Evolutionary conservation across 1,140 invertebrate genomes (phyloP).

Genomic region (Tyrophagus putrescentiae): DNA sequence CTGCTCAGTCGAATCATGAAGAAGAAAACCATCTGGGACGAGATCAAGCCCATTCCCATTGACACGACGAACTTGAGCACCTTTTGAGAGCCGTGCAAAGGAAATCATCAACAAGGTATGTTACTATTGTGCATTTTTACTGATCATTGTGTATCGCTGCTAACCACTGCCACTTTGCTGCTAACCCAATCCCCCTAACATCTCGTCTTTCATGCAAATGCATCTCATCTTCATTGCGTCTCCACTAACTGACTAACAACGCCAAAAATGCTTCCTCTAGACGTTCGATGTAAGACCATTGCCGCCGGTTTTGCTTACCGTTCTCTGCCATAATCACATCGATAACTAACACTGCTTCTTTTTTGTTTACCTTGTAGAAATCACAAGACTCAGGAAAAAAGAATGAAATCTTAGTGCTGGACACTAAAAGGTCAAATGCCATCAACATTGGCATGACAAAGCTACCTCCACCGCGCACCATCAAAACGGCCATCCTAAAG

Average conservation of each 20-base stretch:
- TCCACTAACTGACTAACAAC: neutral
- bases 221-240: neutral
- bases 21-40: slow-evolving; percentile 83
- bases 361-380: slow-evolving; percentile 23
- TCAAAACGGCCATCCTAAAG: slow-evolving; percentile 95
- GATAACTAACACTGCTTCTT: neutral
- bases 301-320: too few species aligned
- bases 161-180: neutral
- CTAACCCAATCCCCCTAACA: slow-evolving; percentile 1
- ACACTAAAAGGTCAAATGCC: slow-evolving; percentile 92
- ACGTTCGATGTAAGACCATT: slow-evolving; percentile 14
- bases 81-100: slow-evolving; percentile 92
- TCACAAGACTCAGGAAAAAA: slow-evolving; percentile 74
- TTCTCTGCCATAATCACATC: neutral
- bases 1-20: slow-evolving; percentile 46
- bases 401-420: slow-evolving; percentile 86
- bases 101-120: slow-evolving; percentile 40
- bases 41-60: slow-evolving; percentile 60
- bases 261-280: neutral
- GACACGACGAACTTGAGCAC: slow-evolving; percentile 90
- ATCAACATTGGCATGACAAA: slow-evolving; percentile 99
- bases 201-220: neutral
- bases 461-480: slow-evolving; percentile 78
- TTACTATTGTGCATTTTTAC: neutral
- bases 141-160: neutral